phyloP scores from a whole-genome alignment of 2,113 vertebrate species.

The Onychostruthus taczanowskii region DNA sequence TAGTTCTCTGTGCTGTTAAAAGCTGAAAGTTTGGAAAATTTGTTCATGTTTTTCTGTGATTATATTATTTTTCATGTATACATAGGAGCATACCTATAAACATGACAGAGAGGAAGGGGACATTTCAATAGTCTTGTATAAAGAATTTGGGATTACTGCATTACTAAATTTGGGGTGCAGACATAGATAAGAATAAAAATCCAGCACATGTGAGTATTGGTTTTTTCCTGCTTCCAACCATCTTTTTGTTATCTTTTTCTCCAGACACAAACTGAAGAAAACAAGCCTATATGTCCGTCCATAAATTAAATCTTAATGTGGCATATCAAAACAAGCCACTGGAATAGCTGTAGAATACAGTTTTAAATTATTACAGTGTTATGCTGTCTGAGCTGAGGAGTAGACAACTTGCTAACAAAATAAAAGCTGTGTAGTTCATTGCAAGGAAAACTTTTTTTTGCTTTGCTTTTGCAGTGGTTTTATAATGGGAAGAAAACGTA shows the following conservation, averaged over 20 bases:
- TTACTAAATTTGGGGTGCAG: neutral
- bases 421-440: neutral
- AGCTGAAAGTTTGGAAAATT: neutral
- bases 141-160: neutral
- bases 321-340: neutral
- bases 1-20: neutral
- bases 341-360: neutral
- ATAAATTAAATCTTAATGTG: slow-evolving; percentile 38
- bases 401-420: neutral
- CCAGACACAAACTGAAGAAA: neutral
- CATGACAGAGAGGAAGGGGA: neutral
- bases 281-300: neutral
- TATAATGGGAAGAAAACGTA: neutral
- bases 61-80: neutral
- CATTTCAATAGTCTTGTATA: neutral
- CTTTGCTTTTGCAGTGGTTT: neutral
- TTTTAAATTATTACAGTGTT: neutral
- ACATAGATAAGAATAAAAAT: slow-evolving; percentile 15
- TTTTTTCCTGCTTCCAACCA: neutral
- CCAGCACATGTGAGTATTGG: neutral
- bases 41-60: neutral
- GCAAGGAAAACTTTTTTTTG: neutral
- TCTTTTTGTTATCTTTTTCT: slow-evolving; percentile 18
- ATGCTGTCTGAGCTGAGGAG: neutral
- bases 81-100: neutral